Conservation (phyloP, 2,113 vertebrate genomes). For the Carettochelys insculpta region DNA sequence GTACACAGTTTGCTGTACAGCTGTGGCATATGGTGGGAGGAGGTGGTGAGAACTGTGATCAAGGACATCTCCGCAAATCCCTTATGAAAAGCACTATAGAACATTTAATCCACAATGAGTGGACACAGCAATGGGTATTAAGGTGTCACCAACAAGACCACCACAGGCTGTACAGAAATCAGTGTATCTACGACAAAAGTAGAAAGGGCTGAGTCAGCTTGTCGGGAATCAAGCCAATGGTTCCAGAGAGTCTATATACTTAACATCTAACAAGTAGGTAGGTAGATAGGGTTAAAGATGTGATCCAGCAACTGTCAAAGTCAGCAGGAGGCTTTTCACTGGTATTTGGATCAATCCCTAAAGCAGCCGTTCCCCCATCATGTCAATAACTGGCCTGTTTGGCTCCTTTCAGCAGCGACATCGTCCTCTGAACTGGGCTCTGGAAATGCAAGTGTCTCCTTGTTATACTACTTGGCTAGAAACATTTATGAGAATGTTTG, state of each 20-base stretch:
- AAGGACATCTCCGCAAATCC: not conserved
- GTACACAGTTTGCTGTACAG: not conserved
- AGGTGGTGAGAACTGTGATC: not conserved
- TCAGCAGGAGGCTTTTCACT: not conserved
- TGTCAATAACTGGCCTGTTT: not conserved
- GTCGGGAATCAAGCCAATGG: not conserved
- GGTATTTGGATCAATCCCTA: not conserved
- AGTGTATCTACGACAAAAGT: not conserved
- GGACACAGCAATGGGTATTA: not conserved
- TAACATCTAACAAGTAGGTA: not conserved
- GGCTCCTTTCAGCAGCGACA: not conserved
- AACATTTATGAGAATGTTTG: conserved; percentile 1
- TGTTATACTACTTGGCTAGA: not conserved
- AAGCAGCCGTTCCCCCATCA: not conserved
- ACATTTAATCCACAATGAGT: not conserved
- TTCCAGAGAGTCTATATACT: not conserved
- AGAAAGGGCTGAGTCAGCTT: not conserved
- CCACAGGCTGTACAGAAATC: not conserved
- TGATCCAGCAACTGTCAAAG: not conserved
- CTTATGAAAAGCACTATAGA: not conserved
- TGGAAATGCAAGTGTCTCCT: not conserved
- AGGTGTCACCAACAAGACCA: not conserved
- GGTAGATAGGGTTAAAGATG: not conserved
- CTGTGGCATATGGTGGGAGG: not conserved
- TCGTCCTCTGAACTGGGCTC: not conserved